Evolutionary conservation across 1,140 invertebrate species (phyloP).

Genomic region (Solenopsis fugax): DNA sequence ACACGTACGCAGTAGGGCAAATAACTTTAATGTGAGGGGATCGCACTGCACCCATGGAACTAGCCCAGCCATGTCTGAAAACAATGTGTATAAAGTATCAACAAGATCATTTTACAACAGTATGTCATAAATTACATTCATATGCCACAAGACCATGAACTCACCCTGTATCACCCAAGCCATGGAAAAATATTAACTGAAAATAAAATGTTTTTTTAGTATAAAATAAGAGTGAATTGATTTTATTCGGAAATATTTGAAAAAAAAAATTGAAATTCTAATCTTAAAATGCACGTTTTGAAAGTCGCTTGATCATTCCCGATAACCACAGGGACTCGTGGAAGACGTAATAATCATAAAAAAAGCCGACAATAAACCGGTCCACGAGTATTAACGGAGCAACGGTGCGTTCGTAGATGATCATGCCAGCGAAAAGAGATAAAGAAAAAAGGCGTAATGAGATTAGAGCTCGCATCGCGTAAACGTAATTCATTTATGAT

Average conservation of each 20-base stretch:
- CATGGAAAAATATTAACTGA: slow-evolving; percentile 88
- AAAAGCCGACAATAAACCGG: background rate
- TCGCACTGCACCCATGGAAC: slow-evolving; percentile 92
- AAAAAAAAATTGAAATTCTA: background rate
- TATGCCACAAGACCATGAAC: slow-evolving; percentile 49
- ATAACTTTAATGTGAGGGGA: slow-evolving; percentile 96
- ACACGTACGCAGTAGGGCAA: slow-evolving; percentile 95
- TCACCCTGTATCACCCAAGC: slow-evolving; percentile 88
- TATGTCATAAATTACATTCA: slow-evolving; percentile 17
- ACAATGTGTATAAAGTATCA: slow-evolving; percentile 32
- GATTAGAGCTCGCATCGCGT: background rate
- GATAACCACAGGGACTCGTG: background rate
- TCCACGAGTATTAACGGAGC: background rate
- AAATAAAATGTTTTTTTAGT: slow-evolving; percentile 73
- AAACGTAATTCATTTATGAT: slow-evolving; percentile 67
- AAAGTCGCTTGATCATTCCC: background rate
- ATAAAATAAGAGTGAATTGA: background rate
- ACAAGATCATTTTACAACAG: slow-evolving; percentile 21
- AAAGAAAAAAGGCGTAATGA: background rate
- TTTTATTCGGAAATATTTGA: background rate
- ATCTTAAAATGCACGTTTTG: background rate
- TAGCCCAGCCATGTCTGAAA: slow-evolving; percentile 97
- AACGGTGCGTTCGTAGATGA: background rate
- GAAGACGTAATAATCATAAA: background rate
- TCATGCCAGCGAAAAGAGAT: background rate